phyloP scores from a whole-genome alignment of 1,140 invertebrate genomes.

The Littorina saxatilis region DNA sequence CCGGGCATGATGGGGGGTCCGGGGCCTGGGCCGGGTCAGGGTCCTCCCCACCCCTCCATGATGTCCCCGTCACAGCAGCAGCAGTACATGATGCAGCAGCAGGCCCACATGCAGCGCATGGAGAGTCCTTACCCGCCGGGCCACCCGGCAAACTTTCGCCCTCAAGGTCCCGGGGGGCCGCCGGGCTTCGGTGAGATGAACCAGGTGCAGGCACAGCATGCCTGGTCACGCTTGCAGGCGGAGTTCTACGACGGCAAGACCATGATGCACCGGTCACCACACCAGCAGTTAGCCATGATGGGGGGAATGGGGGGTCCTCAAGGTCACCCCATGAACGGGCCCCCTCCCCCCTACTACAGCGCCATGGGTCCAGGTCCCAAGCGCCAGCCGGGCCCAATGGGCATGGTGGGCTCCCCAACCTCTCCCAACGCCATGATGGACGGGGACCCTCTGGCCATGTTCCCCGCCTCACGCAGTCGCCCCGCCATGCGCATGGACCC shows the following conservation, averaged over 20 bases:
- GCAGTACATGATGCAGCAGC: slow-evolving; percentile 65
- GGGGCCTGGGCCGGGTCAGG: too few species aligned
- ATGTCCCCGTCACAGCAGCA: slow-evolving; percentile 59
- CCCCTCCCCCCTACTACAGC: slow-evolving; percentile 70
- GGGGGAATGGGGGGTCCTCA: slow-evolving; percentile 36
- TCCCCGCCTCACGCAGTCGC: slow-evolving; percentile 57
- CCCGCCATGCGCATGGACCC: slow-evolving; percentile 52
- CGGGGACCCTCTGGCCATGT: slow-evolving; percentile 35
- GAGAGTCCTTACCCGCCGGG: slow-evolving; percentile 38
- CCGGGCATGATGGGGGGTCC: slow-evolving; percentile 61
- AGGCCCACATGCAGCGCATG: slow-evolving; percentile 39
- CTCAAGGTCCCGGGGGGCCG: not conserved
- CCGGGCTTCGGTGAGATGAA: slow-evolving; percentile 68
- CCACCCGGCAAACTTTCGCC: slow-evolving; percentile 33
- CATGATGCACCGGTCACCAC: slow-evolving; percentile 46
- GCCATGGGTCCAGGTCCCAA: slow-evolving; percentile 47
- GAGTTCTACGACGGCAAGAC: slow-evolving; percentile 74
- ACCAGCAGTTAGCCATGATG: slow-evolving; percentile 34
- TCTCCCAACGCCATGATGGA: slow-evolving; percentile 60
- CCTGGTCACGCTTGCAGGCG: slow-evolving; percentile 90
- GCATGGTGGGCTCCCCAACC: slow-evolving; percentile 60
- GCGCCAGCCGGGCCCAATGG: slow-evolving; percentile 41
- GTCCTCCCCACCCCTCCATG: slow-evolving; percentile 56
- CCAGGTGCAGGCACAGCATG: slow-evolving; percentile 73
- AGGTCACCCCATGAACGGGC: slow-evolving; percentile 42